Conservation (phyloP, 2,797 vertebrate species). For the Aldrovandia affinis region DNA sequence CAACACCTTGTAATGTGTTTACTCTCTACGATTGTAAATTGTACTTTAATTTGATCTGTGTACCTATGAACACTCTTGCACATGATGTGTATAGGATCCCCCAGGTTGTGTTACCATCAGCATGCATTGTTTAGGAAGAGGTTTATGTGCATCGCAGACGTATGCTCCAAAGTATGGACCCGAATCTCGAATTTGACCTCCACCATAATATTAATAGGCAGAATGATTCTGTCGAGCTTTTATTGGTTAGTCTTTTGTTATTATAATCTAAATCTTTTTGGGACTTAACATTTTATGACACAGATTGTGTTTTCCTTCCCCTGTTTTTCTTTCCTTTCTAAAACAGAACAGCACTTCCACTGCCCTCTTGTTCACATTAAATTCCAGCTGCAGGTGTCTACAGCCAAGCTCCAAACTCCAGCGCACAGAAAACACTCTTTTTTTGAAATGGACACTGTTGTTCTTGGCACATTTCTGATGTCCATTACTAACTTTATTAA, state of each 20-base stretch:
- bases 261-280: not conserved
- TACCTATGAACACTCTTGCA: not conserved
- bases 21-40: no score
- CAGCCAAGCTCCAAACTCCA: conserved; percentile 28
- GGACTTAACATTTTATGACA: conserved; percentile 35
- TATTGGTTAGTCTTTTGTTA: conserved; percentile 1
- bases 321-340: conserved; percentile 26
- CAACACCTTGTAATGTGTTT: not conserved
- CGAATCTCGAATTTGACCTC: not conserved
- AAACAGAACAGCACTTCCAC: conserved; percentile 16
- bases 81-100: not conserved
- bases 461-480: conserved; percentile 52
- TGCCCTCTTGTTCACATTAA: conserved; percentile 3
- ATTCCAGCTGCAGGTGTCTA: conserved; percentile 4
- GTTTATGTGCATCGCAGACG: not conserved
- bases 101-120: not conserved
- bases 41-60: not conserved
- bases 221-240: not conserved
- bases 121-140: not conserved
- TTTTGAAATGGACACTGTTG: conserved; percentile 59
- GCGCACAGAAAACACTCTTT: conserved; percentile 43
- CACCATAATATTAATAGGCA: not conserved
- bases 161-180: not conserved
- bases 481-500: conserved; percentile 20
- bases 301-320: conserved; percentile 58